These are phyloP conservation scores for Euura lappo DNA, from an alignment of 1,140 invertebrate genomes.

Conservation along the genomic window DNA sequence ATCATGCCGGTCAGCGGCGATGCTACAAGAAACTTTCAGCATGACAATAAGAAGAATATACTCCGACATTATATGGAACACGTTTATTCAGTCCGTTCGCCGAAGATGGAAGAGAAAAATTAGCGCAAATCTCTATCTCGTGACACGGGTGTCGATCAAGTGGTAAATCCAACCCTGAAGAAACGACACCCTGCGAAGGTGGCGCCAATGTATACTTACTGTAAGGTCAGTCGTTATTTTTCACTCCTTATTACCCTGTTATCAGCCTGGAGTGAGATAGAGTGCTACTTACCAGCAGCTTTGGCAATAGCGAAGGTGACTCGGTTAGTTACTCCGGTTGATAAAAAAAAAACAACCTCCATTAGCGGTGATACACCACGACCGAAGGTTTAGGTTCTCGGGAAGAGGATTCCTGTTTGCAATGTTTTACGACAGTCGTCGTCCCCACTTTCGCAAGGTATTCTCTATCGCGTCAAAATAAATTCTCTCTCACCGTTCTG, in stretches of 20 bases:
- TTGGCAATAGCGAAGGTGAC: neutral
- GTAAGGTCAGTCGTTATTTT: neutral
- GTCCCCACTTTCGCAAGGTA: too few species aligned
- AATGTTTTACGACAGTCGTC: neutral
- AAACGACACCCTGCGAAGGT: too few species aligned
- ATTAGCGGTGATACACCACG: neutral
- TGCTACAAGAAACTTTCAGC: too few species aligned
- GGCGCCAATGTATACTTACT: too few species aligned
- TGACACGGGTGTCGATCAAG: too few species aligned
- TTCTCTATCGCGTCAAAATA: neutral
- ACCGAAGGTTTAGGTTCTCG: neutral
- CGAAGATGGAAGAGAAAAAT: too few species aligned
- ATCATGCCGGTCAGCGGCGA: too few species aligned
- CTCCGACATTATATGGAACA: too few species aligned
- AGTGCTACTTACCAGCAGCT: conserved; percentile 6
- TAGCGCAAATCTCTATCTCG: too few species aligned
- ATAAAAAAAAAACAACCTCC: neutral
- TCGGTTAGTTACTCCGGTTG: conserved; percentile 1
- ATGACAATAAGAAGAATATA: too few species aligned
- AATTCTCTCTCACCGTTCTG: neutral
- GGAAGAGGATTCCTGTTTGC: neutral
- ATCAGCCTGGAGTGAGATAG: neutral
- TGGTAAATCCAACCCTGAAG: too few species aligned
- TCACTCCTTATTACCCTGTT: conserved; percentile 3
- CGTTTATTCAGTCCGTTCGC: too few species aligned